Evolutionary conservation across 2,888 invertebrate species (phyloP), one percentile per base, ranked within the genome.

Genomic region (Alentia gelatinosa): DNA sequence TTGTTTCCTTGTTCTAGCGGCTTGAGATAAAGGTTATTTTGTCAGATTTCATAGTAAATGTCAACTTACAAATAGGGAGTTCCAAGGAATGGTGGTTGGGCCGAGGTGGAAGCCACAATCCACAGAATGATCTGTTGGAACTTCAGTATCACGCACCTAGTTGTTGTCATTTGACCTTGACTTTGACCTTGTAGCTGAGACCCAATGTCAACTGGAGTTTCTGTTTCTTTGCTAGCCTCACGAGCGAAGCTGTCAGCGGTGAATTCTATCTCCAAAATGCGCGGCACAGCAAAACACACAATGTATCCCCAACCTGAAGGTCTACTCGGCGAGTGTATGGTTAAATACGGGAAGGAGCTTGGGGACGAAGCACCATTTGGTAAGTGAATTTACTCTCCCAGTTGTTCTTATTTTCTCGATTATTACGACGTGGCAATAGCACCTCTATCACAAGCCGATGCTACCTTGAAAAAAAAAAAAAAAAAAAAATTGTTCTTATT

Each of bases 271-370:
- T 99, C 99, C 95, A 99, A 99, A 97, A 97, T 99, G 93, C 98
- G 99, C 95, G 99, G 99, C 23, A 99, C 99, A 96, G 98, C 99
- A 63, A 99, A 99, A 97, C 98, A 98, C 93, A 98, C 98, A 95
- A 98, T 99, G 79, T 99, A 99, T 96, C 99, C 99, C 89, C 99
- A 99, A 96, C 99, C 99, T 0, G 99, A 99, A 96, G 99, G 99
- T 89, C 98, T 98, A 68, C 97, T 99, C 50, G 99, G 99, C 0
- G 99, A 99, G 96, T 98, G 98, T 95, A 99, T 99, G 99, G 97
- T 98, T 93, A 97, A 97, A 94, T 99, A 98, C 96, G 99, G 99
- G 92, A 98, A 98, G 96, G 98, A 98, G 96, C 97, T 99, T 93
- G 99, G 99, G 92, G 99, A 99, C 94, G 99, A 99, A 95, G 98